Evolutionary conservation across 2,888 invertebrate genomes (phyloP), one percentile per base, ranked within the genome.

Genomic region (Drosophila stalkeri): DNA sequence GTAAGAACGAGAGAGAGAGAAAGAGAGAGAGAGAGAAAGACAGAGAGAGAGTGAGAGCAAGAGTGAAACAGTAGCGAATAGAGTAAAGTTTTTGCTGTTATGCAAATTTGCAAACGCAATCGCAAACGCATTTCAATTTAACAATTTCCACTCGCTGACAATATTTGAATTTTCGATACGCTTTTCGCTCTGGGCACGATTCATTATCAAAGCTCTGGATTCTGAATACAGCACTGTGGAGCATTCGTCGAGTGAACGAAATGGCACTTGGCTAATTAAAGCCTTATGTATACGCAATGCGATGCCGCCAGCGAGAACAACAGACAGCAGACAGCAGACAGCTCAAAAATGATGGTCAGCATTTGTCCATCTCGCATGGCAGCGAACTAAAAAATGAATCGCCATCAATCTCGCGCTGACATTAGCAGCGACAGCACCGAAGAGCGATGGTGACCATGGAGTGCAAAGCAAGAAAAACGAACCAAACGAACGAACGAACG

Each of bases 371-470:
- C 84, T 83, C 85, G 64, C 82, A 75, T 86, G 72, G 60, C 80
- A 75, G 60, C 49, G 49, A 31, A 59, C 72, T 85, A 84, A 87
- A 84, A 87, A 85, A 84, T 82, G 74, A 67, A 73, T 56, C 43
- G 71, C 88, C 85, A 84, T 84, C 84, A 82, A 85, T 84, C 84
- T 81, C 74, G 85, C 78, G 78, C 56, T 66, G 81, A 74, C 87
- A 86, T 73, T 73, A 75, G 81, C 64, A 72, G 72, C 75, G 43
- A 61, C 37, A 56, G 46, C 49, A 16, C 37, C 39, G 35, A 37
- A 51, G 59, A 68, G 52, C 43, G 65, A 61, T 63, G 57, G 46
- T 37, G 46, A 44, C 61, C 60, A 55, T 51, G 52, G 37, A 49
- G 62, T 20, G 27, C n/a, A 18, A 18, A 33, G 49, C 6, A 51